phyloP scores from a whole-genome alignment of 1,140 invertebrate species.

The Pomacea maculata region DNA sequence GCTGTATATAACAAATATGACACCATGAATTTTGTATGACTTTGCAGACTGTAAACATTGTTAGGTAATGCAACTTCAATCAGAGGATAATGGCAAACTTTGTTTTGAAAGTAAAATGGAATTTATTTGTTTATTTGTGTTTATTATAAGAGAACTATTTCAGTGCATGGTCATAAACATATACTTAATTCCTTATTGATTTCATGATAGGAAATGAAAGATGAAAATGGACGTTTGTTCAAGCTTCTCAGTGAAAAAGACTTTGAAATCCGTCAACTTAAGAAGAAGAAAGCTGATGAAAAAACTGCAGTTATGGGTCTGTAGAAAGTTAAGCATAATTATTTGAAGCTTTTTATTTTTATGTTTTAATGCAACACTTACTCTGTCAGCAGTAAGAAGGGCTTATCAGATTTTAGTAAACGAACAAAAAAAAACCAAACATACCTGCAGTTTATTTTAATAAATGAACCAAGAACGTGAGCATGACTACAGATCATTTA shows the following conservation, averaged over 20 bases:
- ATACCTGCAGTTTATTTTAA: no score
- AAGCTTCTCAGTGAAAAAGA: slow-evolving; percentile 64
- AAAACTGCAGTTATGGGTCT: slow-evolving; percentile 46
- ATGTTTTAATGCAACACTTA: no score
- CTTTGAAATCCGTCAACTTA: slow-evolving; percentile 63
- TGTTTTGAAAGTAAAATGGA: neutral
- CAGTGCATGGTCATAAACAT: neutral
- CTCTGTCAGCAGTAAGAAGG: no score
- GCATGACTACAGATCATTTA: no score
- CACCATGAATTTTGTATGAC: no score
- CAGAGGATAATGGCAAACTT: neutral
- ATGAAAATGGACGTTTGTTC: slow-evolving; percentile 65
- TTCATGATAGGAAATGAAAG: slow-evolving; percentile 60
- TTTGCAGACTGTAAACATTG: no score
- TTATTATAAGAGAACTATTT: neutral
- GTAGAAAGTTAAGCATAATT: neutral
- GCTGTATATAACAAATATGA: no score
- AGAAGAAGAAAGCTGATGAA: slow-evolving; percentile 61
- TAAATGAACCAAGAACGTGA: no score
- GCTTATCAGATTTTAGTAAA: no score
- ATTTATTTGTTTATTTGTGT: neutral
- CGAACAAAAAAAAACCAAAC: no score
- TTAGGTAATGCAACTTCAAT: neutral
- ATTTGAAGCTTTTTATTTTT: neutral
- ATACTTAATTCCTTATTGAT: slow-evolving; percentile 9